Conservation (phyloP, 2,888 invertebrate species). For the Drosophila macrospina region DNA sequence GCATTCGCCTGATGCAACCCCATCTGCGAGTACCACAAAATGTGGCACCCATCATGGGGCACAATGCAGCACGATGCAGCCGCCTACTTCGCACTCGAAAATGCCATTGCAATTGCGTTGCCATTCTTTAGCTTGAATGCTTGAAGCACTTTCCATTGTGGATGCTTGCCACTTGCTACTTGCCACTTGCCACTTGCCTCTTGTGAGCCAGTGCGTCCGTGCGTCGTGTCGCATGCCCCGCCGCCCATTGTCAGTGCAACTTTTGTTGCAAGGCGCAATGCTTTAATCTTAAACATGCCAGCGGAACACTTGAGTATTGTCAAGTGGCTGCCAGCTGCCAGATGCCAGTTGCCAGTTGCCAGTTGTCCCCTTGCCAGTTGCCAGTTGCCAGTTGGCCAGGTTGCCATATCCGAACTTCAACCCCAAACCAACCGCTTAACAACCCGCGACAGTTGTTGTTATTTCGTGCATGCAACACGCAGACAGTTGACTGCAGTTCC, state of each 20-base stretch:
- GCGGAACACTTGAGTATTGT: conserved; percentile 80
- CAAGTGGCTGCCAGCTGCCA: conserved; percentile 70
- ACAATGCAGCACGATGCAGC: conserved; percentile 44
- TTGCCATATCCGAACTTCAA: conserved; percentile 1
- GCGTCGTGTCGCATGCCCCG: conserved; percentile 55
- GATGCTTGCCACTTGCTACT: conserved; percentile 23
- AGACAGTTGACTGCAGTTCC: conserved; percentile 66
- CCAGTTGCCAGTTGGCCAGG: background rate
- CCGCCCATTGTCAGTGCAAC: conserved; percentile 76
- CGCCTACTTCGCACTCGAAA: conserved; percentile 56
- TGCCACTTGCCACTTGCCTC: conserved; percentile 1
- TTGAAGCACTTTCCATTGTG: conserved; percentile 69
- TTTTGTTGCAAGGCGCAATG: conserved; percentile 76
- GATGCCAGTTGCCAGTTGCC: conserved; percentile 48
- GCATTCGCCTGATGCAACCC: background rate
- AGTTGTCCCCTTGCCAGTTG: conserved; percentile 41
- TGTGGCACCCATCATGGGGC: conserved; percentile 32
- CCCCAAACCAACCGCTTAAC: conserved; percentile 13
- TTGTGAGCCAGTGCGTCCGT: conserved; percentile 50
- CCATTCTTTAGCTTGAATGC: conserved; percentile 69
- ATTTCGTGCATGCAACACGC: conserved; percentile 63
- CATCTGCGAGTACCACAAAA: conserved; percentile 3
- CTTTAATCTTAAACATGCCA: conserved; percentile 81
- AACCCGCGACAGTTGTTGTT: conserved; percentile 48
- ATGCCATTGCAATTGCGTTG: conserved; percentile 76